A percentile compares a stretch with the other conserved stretches of the same genome.
These are phyloP conservation scores for Chaitophorus viminalis DNA, from an alignment of 2,888 invertebrate species.

Conservation along the genomic window DNA sequence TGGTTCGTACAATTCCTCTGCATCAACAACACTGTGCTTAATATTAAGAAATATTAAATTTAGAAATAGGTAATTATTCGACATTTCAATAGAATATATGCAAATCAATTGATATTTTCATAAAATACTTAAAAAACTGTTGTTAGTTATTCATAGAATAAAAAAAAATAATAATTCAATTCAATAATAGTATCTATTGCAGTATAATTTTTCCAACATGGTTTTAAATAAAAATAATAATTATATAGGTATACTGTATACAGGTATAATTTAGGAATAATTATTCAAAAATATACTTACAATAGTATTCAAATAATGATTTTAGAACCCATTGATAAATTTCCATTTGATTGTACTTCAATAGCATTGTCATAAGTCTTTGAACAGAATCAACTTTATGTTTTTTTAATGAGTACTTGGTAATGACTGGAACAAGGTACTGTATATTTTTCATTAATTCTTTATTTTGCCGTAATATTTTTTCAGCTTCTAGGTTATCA, in stretches of 20 bases:
- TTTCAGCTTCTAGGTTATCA: conserved; percentile 60
- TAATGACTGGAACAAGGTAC: conserved; percentile 45
- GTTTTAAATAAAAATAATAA: background rate
- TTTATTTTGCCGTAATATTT: conserved; percentile 44
- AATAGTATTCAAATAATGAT: conserved; percentile 62
- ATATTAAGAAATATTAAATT: too few species aligned
- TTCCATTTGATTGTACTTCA: conserved; percentile 58
- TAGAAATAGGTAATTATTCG: too few species aligned
- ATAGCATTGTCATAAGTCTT: conserved; percentile 47
- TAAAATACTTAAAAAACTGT: too few species aligned
- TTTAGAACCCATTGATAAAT: conserved; percentile 48
- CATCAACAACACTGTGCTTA: too few species aligned
- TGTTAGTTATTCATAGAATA: too few species aligned
- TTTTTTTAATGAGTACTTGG: conserved; percentile 15
- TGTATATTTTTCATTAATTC: conserved; percentile 54
- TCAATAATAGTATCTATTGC: too few species aligned
- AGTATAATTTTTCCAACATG: too few species aligned
- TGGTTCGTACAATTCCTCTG: too few species aligned
- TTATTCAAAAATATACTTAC: conserved; percentile 54
- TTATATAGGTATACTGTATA: background rate
- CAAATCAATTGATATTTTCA: too few species aligned
- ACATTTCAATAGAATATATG: too few species aligned
- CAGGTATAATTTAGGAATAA: background rate
- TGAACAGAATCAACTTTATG: conserved; percentile 51
- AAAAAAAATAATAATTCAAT: too few species aligned